Conservation (phyloP, 2,888 invertebrate species). For the Syritta pipiens region DNA sequence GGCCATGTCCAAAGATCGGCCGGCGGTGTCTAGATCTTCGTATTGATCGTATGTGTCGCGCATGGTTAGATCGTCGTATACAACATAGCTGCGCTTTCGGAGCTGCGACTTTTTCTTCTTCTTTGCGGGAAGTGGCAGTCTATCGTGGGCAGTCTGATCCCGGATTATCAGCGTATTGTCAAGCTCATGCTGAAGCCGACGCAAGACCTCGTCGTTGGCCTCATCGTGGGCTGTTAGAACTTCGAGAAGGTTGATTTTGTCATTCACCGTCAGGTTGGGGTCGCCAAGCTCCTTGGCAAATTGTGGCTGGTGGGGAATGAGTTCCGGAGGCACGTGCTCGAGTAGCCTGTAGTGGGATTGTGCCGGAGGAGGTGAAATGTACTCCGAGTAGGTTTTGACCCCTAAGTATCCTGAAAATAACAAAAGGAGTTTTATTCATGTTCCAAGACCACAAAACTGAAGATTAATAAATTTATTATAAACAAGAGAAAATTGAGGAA, state of each 20-base stretch:
- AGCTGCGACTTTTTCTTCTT: neutral
- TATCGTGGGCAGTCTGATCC: conserved; percentile 20
- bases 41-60: conserved; percentile 61
- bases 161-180: conserved; percentile 35
- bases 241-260: conserved; percentile 69
- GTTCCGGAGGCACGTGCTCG: conserved; percentile 29
- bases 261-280: conserved; percentile 60
- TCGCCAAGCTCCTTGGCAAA: conserved; percentile 59
- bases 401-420: conserved; percentile 10
- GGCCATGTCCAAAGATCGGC: conserved; percentile 25
- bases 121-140: conserved; percentile 12
- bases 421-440: too few species aligned
- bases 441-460: too few species aligned
- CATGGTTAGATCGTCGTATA: conserved; percentile 70
- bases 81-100: conserved; percentile 48
- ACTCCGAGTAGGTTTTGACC: neutral
- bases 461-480: too few species aligned
- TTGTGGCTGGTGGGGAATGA: conserved; percentile 48
- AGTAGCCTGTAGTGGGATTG: conserved; percentile 15
- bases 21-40: conserved; percentile 36
- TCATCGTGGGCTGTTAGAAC: conserved; percentile 42
- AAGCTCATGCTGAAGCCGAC: conserved; percentile 51
- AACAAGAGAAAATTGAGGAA: too few species aligned
- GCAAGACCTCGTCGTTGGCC: conserved; percentile 11
- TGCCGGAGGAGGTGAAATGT: neutral